phyloP scores from a whole-genome alignment of 2,888 invertebrate species.

The Steinernema carpocapsae region DNA sequence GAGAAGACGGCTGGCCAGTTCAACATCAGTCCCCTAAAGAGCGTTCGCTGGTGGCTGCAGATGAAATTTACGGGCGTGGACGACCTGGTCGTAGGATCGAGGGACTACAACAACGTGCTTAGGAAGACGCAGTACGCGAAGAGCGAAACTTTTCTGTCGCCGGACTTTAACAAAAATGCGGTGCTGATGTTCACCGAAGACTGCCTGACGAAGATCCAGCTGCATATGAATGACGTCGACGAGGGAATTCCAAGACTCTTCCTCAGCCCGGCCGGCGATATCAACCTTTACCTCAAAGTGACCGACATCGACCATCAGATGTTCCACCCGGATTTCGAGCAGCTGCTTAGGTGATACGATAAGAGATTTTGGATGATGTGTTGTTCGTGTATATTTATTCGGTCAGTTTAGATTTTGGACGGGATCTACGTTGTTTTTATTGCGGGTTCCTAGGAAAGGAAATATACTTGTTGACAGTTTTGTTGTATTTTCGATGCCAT shows the following conservation, averaged over 20 bases:
- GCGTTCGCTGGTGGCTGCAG: constrained; percentile 28
- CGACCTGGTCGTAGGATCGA: background rate
- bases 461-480: no score
- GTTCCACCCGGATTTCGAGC: constrained; percentile 10
- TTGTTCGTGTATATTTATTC: no score
- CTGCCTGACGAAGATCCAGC: background rate
- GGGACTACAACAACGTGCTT: background rate
- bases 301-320: background rate
- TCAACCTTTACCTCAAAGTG: background rate
- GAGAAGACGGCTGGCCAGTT: background rate
- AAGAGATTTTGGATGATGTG: background rate
- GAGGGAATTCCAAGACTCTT: background rate
- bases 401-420: no score
- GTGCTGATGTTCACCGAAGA: background rate
- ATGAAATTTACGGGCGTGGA: constrained; percentile 3
- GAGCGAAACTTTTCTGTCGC: background rate
- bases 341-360: background rate
- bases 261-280: background rate
- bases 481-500: no score
- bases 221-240: background rate
- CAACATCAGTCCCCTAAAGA: background rate
- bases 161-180: background rate
- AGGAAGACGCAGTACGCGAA: background rate
- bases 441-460: no score
- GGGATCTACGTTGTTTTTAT: no score